Base-by-base conservation (phyloP, 2,797 vertebrate genomes). In the Liasis olivaceus region DNA sequence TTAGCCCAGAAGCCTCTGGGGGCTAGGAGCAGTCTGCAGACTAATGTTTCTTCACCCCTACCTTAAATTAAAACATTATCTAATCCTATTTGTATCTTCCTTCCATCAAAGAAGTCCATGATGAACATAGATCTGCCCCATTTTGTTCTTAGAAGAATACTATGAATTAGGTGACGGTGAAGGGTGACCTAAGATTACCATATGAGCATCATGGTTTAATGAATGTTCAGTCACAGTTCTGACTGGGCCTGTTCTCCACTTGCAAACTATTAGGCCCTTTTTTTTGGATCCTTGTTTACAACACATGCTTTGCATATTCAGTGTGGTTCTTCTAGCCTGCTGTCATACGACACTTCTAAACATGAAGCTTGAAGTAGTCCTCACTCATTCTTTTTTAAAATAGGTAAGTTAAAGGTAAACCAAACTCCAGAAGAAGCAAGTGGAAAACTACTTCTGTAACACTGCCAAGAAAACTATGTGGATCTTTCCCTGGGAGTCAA, bases 301-400 rank as follows among this genome's bases (percentile, higher is more conserved):
- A 54, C 51, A 54, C 51, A 31, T 26, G 12, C 89, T n/a, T 59
- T 77, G 22, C 51, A 54, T n/a, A 20, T 77, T 20, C 31, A 7
- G 0, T 84, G 4, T 64, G 60, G 47, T 87, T 26, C 14, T 17
- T 51, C 31, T 81, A 28, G 20, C 2, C 6, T 20, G 9, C 59
- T 56, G 4, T 20, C 17, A 20, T 42, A 31, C 9, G 22, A n/a
- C 31, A 64, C 42, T 63, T 92, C 72, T 89, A 20, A 63, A 85
- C 22, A 91, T 36, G 58, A 64, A 11, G 14, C 51, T 89, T 28
- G 36, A 84, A 64, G n/a, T 26, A 28, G 7, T n/a, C 14, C 28
- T 69, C 11, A 85, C 85, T 92, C 24, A 58, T 47, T 66, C 77
- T 58, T 63, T 89, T 89, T 92, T 51, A 28, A 89, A 92, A 89